Evolutionary conservation across 2,888 invertebrate species (phyloP), one percentile per base, ranked within the genome.

Genomic region (Synergus umbraculus): DNA sequence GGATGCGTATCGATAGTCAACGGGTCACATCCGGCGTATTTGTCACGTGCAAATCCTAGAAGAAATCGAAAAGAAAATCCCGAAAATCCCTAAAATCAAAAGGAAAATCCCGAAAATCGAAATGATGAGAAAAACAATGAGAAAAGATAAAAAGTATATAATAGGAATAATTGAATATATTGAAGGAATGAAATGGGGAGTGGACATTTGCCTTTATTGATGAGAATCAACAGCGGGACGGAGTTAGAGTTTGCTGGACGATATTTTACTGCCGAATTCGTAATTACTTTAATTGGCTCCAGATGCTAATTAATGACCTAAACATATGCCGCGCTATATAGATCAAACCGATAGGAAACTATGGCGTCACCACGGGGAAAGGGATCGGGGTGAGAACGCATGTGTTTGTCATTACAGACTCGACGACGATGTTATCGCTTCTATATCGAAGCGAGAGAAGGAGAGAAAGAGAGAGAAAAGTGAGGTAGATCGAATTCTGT

Each of bases 231-330:
- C 82, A 81, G 78, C 80, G 79, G 80, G 81, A 77, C 82, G 83
- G 81, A 81, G 81, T 63, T 65, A 67, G 80, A 78, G 76, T 78
- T 80, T 77, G 46, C 76, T 66, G 76, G 82, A 79, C 86, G 84
- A 88, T 89, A 88, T 88, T 89, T 89, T 85, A 88, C 84, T 85
- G 86, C 86, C 81, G 81, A 82, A 82, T 84, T 84, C 78, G 81
- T 78, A 78, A 84, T 90, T 90, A 90, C 85, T 90, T 90, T 90
- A 91, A 92, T 91, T 89, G 89, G 87, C 85, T 88, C 89, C 91
- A 91, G 91, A 91, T 91, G 92, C 88, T 88, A 89, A 92, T 92
- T 91, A 89, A 92, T 89, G 89, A 87, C 86, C 89, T 87, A 85
- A 89, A 89, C 91, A 91, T 90, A 88, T 90, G 91, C 88, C 86